Conservation (phyloP, 2,797 vertebrate genomes). For the Manis pentadactyla region DNA sequence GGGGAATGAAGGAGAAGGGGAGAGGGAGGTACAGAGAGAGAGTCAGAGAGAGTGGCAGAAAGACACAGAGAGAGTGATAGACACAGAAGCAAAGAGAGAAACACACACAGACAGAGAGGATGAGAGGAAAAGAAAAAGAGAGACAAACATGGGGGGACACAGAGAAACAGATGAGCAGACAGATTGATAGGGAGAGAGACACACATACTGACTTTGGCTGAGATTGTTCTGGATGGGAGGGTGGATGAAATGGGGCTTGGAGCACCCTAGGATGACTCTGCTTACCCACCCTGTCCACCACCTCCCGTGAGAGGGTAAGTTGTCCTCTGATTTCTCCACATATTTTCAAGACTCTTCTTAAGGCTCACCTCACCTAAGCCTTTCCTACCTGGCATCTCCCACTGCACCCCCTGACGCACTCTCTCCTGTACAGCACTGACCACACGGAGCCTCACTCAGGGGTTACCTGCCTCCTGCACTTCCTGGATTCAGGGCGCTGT, state of each 20-base stretch:
- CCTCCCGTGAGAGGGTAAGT: neutral
- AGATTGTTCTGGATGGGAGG: neutral
- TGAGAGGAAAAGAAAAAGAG: neutral
- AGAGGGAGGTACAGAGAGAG: too few species aligned
- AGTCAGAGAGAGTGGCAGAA: neutral
- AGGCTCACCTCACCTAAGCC: neutral
- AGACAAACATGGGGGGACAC: neutral
- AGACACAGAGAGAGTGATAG: neutral
- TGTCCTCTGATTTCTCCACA: neutral
- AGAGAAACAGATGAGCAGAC: neutral
- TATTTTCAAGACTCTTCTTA: neutral
- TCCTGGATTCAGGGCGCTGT: neutral
- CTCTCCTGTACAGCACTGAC: neutral
- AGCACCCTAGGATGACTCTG: neutral
- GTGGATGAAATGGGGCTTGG: neutral
- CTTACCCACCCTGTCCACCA: too few species aligned
- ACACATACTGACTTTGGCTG: neutral
- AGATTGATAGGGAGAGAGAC: neutral
- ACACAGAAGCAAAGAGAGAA: neutral
- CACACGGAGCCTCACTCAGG: neutral
- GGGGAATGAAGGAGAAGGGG: too few species aligned
- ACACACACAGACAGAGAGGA: neutral
- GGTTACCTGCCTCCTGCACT: neutral
- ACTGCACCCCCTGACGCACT: rapidly evolving
- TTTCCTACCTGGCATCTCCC: neutral